Base-by-base conservation (phyloP, 2,888 invertebrate species). In the Asteroscopus sphinx region DNA sequence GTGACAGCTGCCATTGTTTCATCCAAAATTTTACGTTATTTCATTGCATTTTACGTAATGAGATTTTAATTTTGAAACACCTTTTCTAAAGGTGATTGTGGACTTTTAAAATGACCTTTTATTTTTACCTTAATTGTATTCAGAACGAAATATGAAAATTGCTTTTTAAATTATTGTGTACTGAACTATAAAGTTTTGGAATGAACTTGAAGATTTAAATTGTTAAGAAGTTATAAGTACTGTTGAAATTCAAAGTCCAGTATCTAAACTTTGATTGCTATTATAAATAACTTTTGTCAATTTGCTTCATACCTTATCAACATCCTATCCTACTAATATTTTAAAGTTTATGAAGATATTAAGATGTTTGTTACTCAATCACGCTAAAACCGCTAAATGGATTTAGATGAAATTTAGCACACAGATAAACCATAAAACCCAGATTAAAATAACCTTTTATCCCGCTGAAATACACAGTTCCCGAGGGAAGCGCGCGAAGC, bases 1-100 rank as follows among this genome's bases (percentile, higher is more conserved):
- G 70, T 69, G 76, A 75, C 76, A 77, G 70, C 76, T 81, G 79
- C 51, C 52, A 76, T 83, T 81, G 76, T 82, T 80, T 70, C 71
- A 61, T 62, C 58, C 52, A 51, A 68, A 79, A 79, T 69, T 67
- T 46, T 68, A 62, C 49, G 77, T 64, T 56, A 78, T 77, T 79
- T 78, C 61, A 55, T 64, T 68, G 59, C 69, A n/a, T 69, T 64
- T 68, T 68, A 74, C 67, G 56, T 81, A 83, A 83, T 80, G 83
- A 73, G 67, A 57, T 74, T 83, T 83, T 82, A 83, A 83, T 83
- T 72, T 48, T 52, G 62, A 57, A 74, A 77, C 78, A 79, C 77
- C 77, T 81, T 77, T 75, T 69, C 51, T 63, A 68, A 71, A 69
- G 60, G 68, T 73, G 69, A 68, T 49, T 59, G 52, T 57, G 49